Conservation (phyloP, 1,140 invertebrate species). For the Dendrolimus punctatus region DNA sequence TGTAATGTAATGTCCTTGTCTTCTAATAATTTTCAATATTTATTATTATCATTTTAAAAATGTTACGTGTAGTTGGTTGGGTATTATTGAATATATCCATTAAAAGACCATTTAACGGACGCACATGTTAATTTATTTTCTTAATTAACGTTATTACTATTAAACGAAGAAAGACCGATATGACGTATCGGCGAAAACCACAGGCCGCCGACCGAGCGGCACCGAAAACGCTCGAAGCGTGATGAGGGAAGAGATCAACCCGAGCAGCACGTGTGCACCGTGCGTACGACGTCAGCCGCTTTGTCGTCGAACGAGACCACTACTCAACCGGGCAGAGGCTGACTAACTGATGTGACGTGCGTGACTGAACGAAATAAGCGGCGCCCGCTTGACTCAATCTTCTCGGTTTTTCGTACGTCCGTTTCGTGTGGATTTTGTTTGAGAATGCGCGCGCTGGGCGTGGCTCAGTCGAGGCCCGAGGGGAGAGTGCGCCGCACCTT, state of each 20-base stretch:
- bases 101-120: no score
- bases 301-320: slow-evolving; percentile 54
- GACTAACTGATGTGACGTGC: slow-evolving; percentile 46
- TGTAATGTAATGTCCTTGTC: no score
- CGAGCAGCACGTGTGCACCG: slow-evolving; percentile 57
- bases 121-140: no score
- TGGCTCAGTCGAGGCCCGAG: slow-evolving; percentile 50
- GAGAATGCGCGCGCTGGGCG: slow-evolving; percentile 65
- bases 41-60: slow-evolving; percentile 4
- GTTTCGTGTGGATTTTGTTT: slow-evolving; percentile 59
- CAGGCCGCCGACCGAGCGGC: slow-evolving; percentile 27
- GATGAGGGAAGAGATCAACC: slow-evolving; percentile 40
- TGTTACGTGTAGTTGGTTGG: slow-evolving; percentile 15
- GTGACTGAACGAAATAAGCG: slow-evolving; percentile 44
- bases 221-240: slow-evolving; percentile 25
- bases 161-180: neutral
- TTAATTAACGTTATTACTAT: no score
- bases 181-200: slow-evolving; percentile 16
- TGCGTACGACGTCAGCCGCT: slow-evolving; percentile 32
- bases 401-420: slow-evolving; percentile 49
- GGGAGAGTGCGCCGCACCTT: slow-evolving; percentile 42
- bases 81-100: neutral
- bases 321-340: slow-evolving; percentile 43
- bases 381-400: slow-evolving; percentile 24
- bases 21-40: neutral